phyloP scores from a whole-genome alignment of 1,140 invertebrate genomes.

The Lasioglossum baleicum region DNA sequence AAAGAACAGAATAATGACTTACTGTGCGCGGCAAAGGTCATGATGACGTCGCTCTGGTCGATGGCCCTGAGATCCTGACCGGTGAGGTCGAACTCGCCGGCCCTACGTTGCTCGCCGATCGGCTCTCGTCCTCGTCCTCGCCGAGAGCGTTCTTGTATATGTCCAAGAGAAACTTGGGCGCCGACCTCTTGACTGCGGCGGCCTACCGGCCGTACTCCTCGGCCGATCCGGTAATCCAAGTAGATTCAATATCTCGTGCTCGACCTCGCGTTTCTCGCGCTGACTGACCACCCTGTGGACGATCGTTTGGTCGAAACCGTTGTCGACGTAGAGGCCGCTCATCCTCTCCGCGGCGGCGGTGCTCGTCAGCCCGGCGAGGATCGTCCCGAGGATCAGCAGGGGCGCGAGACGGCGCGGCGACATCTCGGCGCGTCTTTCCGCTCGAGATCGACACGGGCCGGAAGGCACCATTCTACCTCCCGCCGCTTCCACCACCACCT shows the following conservation, averaged over 20 bases:
- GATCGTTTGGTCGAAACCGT: constrained; percentile 92
- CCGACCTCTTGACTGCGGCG: constrained; percentile 85
- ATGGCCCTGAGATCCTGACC: constrained; percentile 89
- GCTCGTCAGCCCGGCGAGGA: constrained; percentile 46
- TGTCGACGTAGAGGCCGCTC: constrained; percentile 90
- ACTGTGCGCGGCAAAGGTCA: constrained; percentile 94
- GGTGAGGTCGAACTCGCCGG: constrained; percentile 86
- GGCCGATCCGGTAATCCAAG: constrained; percentile 91
- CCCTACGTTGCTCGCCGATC: constrained; percentile 67
- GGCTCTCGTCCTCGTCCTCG: constrained; percentile 81
- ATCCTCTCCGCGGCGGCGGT: constrained; percentile 52
- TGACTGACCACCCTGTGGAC: constrained; percentile 87
- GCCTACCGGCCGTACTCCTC: constrained; percentile 74
- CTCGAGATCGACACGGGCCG: constrained; percentile 32
- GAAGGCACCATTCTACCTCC: constrained; percentile 44
- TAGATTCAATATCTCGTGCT: constrained; percentile 92
- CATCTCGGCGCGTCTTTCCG: constrained; percentile 52
- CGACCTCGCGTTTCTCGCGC: constrained; percentile 89
- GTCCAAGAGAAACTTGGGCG: constrained; percentile 93
- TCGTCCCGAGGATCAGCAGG: constrained; percentile 49
- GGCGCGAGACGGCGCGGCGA: constrained; percentile 41
- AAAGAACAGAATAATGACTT: constrained; percentile 74
- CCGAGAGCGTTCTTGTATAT: constrained; percentile 89
- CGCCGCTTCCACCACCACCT: constrained; percentile 48
- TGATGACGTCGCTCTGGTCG: constrained; percentile 94